Conservation (phyloP, 1,140 invertebrate species). For the Lerema accius region DNA sequence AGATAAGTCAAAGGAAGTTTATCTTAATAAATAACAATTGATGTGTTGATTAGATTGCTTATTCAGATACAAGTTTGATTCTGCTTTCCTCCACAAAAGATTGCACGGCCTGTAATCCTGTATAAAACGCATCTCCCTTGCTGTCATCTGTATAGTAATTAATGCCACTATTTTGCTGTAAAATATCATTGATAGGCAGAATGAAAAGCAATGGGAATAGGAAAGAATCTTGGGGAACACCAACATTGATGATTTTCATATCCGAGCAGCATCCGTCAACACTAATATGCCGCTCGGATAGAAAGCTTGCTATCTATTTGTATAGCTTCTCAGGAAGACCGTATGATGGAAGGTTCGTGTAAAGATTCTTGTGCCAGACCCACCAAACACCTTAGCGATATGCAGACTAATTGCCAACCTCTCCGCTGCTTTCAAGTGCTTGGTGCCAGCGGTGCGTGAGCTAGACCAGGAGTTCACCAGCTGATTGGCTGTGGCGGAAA, state of each 20-base stretch:
- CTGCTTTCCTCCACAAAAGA: not conserved
- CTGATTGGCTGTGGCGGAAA: conserved; percentile 37
- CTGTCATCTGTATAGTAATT: no score
- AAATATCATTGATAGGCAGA: no score
- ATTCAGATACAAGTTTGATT: conserved; percentile 2
- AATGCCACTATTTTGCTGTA: no score
- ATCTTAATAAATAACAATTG: no score
- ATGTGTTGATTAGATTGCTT: no score
- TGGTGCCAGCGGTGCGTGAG: conserved; percentile 33
- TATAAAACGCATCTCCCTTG: no score
- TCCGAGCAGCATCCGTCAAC: conserved; percentile 19
- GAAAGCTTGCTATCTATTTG: conserved; percentile 29
- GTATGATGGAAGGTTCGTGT: conserved; percentile 35
- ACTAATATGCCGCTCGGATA: conserved; percentile 17
- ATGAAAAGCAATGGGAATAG: conserved; percentile 4
- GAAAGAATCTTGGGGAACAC: conserved; percentile 13
- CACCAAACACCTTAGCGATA: conserved; percentile 49
- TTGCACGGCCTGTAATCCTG: no score
- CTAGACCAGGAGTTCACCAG: conserved; percentile 35
- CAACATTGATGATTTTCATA: conserved; percentile 11
- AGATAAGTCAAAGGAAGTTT: no score
- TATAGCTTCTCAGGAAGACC: conserved; percentile 29
- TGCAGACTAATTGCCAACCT: conserved; percentile 43
- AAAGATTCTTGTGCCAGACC: not conserved
- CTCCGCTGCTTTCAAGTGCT: conserved; percentile 31